Base-by-base conservation (phyloP, 30 jellyfish, hydroid and myxozoan genomes). In the Cassiopea xamachana region DNA sequence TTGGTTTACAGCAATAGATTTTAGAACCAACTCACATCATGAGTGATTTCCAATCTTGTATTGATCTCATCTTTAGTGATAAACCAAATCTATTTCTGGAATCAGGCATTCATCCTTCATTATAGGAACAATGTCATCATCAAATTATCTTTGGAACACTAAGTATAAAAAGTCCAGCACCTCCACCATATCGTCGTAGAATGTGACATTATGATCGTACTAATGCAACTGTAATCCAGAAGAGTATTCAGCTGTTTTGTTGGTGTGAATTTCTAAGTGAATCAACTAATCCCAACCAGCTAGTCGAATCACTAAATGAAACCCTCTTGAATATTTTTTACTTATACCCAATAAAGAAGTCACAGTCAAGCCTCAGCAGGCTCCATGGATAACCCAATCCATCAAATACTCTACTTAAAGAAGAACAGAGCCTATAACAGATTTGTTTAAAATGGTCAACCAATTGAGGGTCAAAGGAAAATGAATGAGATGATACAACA, bases 361-460 rank as follows among this genome's bases (percentile, higher is more conserved):
- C 72, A 87, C 90, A 48, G 82, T 61, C 51, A 87, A 73, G 58
- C 73, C 86, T 62, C 64, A 55, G 64, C 64, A 55, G 64, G 64
- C 64, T 55, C 64, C 64, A 6, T 87, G 95, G 95, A 78, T 77
- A 80, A 87, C 90, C 62, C 85, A 80, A 60, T 14, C 79, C n/a
- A 87, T 87, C n/a, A 87, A 87, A 69, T 55, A 78, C 48, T 47
- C 71, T 73, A 77, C 77, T 70, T 43, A 19, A 60, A 87, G 62
- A 87, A 76, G 74, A 73, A 78, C 59, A 87, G 83, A 74, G 83
- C 87, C 19, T 77, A 87, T 61, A 87, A 79, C 46, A 50, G 64
- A 19, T 87, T 73, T 43, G 76, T 87, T 51, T 46, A 61, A 61
- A 79, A 79, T 78, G 95, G 95, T 62, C 84, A 43, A 7, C 86